Evolutionary conservation across 2,888 invertebrate species (phyloP).

Genomic region (Drosophila sordidula): DNA sequence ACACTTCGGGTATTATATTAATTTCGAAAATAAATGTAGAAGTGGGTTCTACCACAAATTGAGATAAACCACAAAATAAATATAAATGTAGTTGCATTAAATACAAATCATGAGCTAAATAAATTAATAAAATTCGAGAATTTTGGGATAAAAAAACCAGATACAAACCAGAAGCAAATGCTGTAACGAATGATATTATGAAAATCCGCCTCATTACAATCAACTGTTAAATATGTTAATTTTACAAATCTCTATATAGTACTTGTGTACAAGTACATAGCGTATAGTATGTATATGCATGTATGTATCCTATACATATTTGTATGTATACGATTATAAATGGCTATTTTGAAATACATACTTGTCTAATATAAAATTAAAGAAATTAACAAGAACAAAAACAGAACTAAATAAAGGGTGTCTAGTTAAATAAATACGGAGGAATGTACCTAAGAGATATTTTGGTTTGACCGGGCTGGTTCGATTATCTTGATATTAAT

Average conservation of each 20-base stretch:
- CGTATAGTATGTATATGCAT: constrained; percentile 11
- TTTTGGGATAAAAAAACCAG: constrained; percentile 2
- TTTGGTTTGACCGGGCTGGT: constrained; percentile 30
- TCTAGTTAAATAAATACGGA: constrained; percentile 43
- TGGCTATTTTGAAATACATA: constrained; percentile 52
- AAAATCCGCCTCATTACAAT: constrained; percentile 81
- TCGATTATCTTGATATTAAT: constrained; percentile 42
- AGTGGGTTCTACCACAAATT: not conserved
- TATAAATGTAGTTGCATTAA: constrained; percentile 51
- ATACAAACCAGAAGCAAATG: constrained; percentile 45
- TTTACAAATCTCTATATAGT: constrained; percentile 47
- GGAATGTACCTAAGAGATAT: constrained; percentile 65
- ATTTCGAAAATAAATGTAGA: constrained; percentile 1
- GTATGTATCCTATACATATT: constrained; percentile 33
- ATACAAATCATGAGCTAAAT: constrained; percentile 29
- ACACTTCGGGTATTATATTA: constrained; percentile 1
- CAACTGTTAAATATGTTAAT: constrained; percentile 74
- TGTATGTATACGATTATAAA: constrained; percentile 44
- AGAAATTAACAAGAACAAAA: constrained; percentile 36
- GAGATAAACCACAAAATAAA: constrained; percentile 8
- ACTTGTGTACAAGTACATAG: constrained; percentile 31
- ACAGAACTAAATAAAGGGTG: constrained; percentile 27
- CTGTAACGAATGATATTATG: constrained; percentile 81
- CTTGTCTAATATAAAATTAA: constrained; percentile 34
- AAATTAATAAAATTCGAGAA: constrained; percentile 16